A percentile compares a stretch with the other conserved stretches of the same genome.
phyloP scores from a whole-genome alignment of 2,888 invertebrate genomes.

The Polyploca ridens region DNA sequence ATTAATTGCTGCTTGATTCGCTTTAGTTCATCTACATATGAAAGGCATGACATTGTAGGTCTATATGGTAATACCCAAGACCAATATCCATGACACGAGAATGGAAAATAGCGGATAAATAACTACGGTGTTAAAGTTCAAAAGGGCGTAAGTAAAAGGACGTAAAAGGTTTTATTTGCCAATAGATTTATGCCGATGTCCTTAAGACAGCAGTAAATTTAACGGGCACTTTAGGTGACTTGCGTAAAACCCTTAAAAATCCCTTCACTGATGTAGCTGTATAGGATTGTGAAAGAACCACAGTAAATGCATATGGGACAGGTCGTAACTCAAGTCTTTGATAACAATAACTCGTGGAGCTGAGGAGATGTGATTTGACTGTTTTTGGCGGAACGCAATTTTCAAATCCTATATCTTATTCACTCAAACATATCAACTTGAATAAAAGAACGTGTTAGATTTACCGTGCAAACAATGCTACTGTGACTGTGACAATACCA shows the following conservation, averaged over 20 bases:
- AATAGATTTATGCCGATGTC: background rate
- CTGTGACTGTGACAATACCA: background rate
- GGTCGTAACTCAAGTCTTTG: background rate
- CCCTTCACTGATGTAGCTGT: background rate
- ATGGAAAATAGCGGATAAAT: background rate
- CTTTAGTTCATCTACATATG: no score
- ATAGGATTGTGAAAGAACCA: background rate
- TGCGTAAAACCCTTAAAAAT: background rate
- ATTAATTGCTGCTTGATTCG: no score
- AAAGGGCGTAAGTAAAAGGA: background rate
- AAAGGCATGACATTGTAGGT: no score
- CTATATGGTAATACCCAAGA: background rate
- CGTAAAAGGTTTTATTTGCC: background rate
- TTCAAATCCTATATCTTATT: background rate
- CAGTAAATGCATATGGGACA: background rate
- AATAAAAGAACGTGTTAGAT: background rate
- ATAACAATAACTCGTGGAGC: background rate
- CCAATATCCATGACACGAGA: background rate
- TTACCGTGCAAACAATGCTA: background rate
- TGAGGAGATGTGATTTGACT: background rate
- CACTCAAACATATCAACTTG: background rate
- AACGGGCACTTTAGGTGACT: background rate
- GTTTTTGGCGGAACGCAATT: background rate
- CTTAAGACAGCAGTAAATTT: background rate
- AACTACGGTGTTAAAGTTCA: background rate